phyloP scores from a whole-genome alignment of 1,140 invertebrate species.

The Whitmania pigra region DNA sequence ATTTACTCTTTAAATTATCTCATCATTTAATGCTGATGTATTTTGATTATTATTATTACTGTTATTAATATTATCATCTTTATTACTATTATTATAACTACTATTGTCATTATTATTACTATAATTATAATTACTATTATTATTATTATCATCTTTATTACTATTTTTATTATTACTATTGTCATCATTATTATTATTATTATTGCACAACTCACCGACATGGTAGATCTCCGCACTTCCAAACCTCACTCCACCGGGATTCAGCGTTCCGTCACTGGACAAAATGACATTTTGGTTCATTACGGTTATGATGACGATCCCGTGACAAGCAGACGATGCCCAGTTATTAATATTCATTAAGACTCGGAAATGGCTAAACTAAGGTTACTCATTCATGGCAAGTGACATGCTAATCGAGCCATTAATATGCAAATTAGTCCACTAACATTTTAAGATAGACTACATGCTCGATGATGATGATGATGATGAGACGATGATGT shows the following conservation, averaged over 20 bases:
- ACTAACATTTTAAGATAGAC: background rate
- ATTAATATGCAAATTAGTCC: background rate
- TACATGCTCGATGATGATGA: too few relatives aligned
- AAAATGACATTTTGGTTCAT: background rate
- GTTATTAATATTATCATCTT: too few relatives aligned
- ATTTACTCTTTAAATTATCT: too few relatives aligned
- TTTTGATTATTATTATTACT: too few relatives aligned
- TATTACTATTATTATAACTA: too few relatives aligned
- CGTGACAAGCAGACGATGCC: background rate
- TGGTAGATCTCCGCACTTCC: constrained; percentile 54
- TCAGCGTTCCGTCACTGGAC: constrained; percentile 51
- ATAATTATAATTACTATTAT: too few relatives aligned
- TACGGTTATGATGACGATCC: background rate
- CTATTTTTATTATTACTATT: too few relatives aligned
- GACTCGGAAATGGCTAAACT: background rate
- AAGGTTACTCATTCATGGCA: background rate
- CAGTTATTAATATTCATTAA: background rate
- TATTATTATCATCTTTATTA: too few relatives aligned
- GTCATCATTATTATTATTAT: too few relatives aligned
- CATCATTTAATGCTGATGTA: too few relatives aligned
- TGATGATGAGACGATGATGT: too few relatives aligned
- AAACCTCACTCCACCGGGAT: constrained; percentile 53
- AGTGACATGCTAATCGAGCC: background rate
- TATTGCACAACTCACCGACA: constrained; percentile 44
- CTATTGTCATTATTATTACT: too few relatives aligned